Percentiles rank a stretch among this genome's conserved stretches.
phyloP scores from a whole-genome alignment of 2,113 vertebrate genomes.

The Sapajus apella region DNA sequence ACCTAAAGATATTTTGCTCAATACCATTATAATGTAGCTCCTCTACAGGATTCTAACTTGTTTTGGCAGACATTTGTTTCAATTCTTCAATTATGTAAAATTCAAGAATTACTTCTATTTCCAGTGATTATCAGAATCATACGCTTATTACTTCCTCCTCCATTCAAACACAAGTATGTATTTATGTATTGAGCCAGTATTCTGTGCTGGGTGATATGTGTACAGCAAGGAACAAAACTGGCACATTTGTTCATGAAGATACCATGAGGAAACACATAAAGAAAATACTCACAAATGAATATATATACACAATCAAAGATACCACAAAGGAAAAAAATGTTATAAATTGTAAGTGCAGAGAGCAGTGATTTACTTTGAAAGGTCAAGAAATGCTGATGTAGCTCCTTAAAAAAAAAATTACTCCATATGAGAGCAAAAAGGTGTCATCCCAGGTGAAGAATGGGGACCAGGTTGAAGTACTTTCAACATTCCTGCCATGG shows the following conservation, averaged over 20 bases:
- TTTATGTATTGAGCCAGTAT: neutral
- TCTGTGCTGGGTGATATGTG: neutral
- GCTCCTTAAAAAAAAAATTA: neutral
- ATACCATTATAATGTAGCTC: neutral
- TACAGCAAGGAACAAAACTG: neutral
- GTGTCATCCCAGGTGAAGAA: neutral
- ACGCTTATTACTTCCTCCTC: neutral
- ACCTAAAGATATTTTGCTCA: neutral
- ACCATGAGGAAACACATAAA: neutral
- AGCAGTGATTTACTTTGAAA: neutral
- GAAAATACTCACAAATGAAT: neutral
- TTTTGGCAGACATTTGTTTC: neutral
- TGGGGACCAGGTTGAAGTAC: fast-evolving
- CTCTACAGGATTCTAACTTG: neutral
- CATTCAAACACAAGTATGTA: neutral
- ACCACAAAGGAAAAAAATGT: neutral
- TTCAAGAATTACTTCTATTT: neutral
- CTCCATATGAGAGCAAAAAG: neutral
- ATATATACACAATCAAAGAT: neutral
- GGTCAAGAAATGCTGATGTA: neutral
- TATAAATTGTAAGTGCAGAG: neutral
- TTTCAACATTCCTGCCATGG: neutral
- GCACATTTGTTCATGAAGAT: neutral
- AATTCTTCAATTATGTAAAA: neutral
- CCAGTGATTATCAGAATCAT: neutral